These are phyloP conservation scores for Uropetala carovei DNA, from an alignment of 2,888 invertebrate genomes.

Conservation along the genomic window DNA sequence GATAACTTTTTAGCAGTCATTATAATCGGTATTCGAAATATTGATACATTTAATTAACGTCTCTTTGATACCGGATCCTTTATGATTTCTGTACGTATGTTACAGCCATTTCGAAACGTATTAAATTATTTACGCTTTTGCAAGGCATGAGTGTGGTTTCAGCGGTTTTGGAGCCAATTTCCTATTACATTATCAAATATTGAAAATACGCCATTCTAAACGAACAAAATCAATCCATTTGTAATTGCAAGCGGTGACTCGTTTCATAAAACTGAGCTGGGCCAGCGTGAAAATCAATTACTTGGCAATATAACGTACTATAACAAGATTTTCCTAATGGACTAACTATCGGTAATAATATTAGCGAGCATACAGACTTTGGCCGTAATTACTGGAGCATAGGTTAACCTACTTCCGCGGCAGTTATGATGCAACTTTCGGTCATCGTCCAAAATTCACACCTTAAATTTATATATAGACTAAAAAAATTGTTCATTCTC, in stretches of 20 bases:
- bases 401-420: not conserved
- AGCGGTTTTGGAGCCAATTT: not conserved
- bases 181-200: not conserved
- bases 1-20: no score
- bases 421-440: not conserved
- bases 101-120: no score
- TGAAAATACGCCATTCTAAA: not conserved
- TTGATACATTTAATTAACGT: not conserved
- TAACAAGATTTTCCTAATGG: not conserved
- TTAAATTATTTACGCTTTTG: slow-evolving; percentile 9
- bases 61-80: not conserved
- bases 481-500: no score
- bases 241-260: not conserved
- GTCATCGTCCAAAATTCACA: no score
- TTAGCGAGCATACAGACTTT: not conserved
- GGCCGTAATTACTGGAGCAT: not conserved
- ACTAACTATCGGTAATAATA: not conserved
- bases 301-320: not conserved
- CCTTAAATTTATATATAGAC: no score
- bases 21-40: not conserved
- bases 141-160: not conserved
- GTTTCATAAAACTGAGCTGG: not conserved
- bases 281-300: slow-evolving; percentile 21
- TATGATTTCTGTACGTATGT: no score
- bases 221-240: slow-evolving; percentile 13